Evolutionary conservation across 2,797 vertebrate genomes (phyloP).

Genomic region (Rhynchotus rufescens): DNA sequence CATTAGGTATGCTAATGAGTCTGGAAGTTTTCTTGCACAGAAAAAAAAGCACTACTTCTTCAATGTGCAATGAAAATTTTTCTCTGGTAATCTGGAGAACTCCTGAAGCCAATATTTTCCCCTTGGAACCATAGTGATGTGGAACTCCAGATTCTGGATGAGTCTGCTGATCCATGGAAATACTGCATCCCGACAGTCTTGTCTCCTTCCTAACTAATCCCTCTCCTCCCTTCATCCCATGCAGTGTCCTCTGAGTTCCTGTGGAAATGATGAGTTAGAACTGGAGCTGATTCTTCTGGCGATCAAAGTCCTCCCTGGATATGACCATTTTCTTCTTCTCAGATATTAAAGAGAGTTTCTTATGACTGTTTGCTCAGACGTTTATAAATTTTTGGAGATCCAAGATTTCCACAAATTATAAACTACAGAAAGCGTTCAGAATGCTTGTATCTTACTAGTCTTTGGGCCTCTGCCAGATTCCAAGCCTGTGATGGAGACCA

Average conservation of each 20-base stretch:
- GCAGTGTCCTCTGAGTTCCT: rapidly evolving
- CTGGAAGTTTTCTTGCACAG: background rate
- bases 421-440: background rate
- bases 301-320: background rate
- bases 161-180: background rate
- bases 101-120: background rate
- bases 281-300: background rate
- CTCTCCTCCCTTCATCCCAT: background rate
- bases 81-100: background rate
- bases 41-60: background rate
- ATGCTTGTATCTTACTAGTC: background rate
- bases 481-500: background rate
- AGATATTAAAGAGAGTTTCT: background rate
- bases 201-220: background rate
- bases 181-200: background rate
- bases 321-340: background rate
- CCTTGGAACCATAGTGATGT: no score
- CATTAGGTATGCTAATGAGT: background rate
- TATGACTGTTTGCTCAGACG: background rate
- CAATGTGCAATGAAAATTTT: background rate
- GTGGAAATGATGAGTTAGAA: background rate
- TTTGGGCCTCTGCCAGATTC: background rate
- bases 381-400: background rate
- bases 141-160: rapidly evolving
- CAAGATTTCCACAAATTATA: background rate